These are phyloP conservation scores for Nephila pilipes DNA, from an alignment of 1,140 invertebrate species.

Conservation along the genomic window DNA sequence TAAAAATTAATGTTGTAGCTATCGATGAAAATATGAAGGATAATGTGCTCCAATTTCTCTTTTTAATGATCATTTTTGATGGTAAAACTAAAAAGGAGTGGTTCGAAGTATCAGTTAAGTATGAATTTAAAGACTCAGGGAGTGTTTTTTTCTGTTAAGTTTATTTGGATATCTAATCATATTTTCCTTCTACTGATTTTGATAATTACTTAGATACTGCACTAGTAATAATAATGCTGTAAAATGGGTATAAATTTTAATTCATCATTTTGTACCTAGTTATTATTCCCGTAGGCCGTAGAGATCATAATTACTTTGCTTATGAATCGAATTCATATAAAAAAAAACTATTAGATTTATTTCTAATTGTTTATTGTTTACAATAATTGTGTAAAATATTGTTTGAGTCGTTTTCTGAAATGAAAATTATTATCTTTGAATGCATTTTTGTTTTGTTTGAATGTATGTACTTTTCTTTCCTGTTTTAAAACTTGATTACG, in stretches of 20 bases:
- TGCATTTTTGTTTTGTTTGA: too few relatives aligned
- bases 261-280: too few relatives aligned
- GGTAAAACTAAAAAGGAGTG: neutral
- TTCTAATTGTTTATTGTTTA: too few relatives aligned
- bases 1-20: constrained; percentile 16
- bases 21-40: constrained; percentile 27
- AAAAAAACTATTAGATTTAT: too few relatives aligned
- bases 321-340: too few relatives aligned
- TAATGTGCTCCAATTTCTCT: constrained; percentile 4
- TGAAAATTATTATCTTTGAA: too few relatives aligned
- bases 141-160: neutral
- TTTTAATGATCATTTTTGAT: constrained; percentile 13
- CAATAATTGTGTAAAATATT: too few relatives aligned
- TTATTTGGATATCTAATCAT: neutral
- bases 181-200: neutral
- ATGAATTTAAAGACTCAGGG: neutral
- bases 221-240: neutral
- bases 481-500: too few relatives aligned
- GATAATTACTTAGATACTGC: neutral
- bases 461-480: too few relatives aligned
- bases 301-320: too few relatives aligned
- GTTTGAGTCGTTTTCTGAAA: too few relatives aligned
- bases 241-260: neutral
- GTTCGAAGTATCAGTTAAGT: neutral
- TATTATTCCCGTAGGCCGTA: too few relatives aligned